Conservation (phyloP, 2,797 vertebrate genomes). For the Tangara arthus region DNA sequence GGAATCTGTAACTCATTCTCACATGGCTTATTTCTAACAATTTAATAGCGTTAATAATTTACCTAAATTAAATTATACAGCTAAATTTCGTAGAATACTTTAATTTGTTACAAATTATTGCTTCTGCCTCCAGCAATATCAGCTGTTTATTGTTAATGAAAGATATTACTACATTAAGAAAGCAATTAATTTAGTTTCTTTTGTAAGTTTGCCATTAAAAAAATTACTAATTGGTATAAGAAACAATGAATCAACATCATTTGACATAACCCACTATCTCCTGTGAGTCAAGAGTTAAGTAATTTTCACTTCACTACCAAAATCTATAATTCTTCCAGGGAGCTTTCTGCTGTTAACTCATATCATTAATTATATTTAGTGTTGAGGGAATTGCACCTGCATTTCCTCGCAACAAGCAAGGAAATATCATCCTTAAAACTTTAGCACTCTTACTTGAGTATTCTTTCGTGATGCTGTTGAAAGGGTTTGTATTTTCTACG, state of each 20-base stretch:
- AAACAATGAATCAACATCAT: not conserved
- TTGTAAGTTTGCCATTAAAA: not conserved
- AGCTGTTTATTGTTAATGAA: conserved; percentile 39
- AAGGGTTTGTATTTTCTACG: not conserved
- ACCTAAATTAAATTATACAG: not conserved
- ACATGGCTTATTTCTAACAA: not conserved
- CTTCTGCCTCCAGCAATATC: not conserved
- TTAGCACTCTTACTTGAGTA: not conserved
- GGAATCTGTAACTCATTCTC: not conserved
- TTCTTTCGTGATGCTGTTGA: accelerated
- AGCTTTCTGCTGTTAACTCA: not conserved
- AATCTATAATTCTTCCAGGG: not conserved
- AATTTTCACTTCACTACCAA: not conserved
- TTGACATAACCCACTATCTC: conserved; percentile 11
- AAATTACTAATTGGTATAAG: not conserved
- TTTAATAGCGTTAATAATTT: conserved; percentile 32
- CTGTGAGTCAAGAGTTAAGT: not conserved
- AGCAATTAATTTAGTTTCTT: not conserved
- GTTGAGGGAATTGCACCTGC: not conserved
- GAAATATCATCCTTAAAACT: not conserved
- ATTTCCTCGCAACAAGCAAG: not conserved
- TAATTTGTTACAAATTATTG: conserved; percentile 26
- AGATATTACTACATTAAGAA: conserved; percentile 4
- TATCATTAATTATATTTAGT: not conserved
- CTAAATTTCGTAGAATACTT: conserved; percentile 15